phyloP scores from a whole-genome alignment of 2,888 invertebrate species.

The Idaea biselata region DNA sequence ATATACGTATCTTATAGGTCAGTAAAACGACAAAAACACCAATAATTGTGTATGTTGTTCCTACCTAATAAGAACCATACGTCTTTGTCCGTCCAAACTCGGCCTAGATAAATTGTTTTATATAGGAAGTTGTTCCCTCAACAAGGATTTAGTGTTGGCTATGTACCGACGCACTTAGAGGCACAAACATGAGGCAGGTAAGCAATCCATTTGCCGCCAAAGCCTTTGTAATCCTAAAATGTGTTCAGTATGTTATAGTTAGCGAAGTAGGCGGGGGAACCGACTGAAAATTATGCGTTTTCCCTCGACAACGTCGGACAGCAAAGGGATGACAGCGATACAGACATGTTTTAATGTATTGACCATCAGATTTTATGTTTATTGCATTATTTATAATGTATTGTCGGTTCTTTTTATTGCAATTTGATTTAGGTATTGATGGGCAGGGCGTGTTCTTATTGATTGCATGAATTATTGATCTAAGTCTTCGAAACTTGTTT shows the following conservation, averaged over 20 bases:
- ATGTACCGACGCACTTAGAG: constrained; percentile 23
- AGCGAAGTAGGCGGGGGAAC: background rate
- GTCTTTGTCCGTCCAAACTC: background rate
- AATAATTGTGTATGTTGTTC: too few relatives aligned
- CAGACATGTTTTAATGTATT: background rate
- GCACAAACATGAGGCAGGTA: constrained; percentile 35
- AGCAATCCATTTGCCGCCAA: constrained; percentile 45
- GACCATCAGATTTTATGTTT: background rate
- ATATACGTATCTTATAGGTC: too few relatives aligned
- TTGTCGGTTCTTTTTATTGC: background rate
- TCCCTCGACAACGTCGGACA: background rate
- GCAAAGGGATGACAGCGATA: constrained; percentile 4
- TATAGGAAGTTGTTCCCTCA: constrained; percentile 6
- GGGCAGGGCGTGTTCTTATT: background rate
- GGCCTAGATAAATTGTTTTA: constrained; percentile 2
- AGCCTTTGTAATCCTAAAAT: constrained; percentile 55
- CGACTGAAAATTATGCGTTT: constrained; percentile 4
- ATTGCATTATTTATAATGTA: background rate
- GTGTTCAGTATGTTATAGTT: constrained; percentile 33
- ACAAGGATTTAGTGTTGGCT: constrained; percentile 17
- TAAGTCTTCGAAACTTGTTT: too few relatives aligned
- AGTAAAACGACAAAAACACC: too few relatives aligned
- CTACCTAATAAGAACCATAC: background rate
- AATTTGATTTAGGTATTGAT: background rate
- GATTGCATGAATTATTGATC: too few relatives aligned